phyloP scores from a whole-genome alignment of 37 sponge, comb jelly and placozoan genomes.

The Hormiphora californensis region DNA sequence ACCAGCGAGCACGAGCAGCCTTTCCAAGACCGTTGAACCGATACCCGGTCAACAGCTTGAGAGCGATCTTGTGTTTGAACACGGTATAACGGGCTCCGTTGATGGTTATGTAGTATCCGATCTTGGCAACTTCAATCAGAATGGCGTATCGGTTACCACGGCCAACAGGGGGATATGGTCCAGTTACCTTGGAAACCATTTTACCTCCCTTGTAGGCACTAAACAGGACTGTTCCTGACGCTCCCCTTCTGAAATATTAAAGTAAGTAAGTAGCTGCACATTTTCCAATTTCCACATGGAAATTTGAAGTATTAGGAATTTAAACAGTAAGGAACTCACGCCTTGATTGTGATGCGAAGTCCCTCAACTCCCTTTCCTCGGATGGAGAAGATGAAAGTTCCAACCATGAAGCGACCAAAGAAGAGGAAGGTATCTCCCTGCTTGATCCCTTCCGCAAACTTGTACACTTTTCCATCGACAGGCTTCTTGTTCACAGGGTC shows the following conservation, averaged over 20 bases:
- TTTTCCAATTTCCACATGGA: background rate
- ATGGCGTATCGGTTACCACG: background rate
- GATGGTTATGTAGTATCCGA: background rate
- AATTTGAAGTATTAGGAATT: background rate
- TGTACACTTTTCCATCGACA: too few relatives aligned
- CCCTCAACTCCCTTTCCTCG: background rate
- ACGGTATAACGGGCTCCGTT: background rate
- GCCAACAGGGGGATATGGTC: background rate
- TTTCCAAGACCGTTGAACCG: background rate
- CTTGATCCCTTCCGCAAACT: background rate
- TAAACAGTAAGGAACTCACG: background rate
- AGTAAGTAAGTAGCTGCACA: background rate
- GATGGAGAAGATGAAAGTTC: background rate
- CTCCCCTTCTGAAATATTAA: background rate
- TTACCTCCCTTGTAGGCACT: background rate
- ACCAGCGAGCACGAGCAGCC: background rate
- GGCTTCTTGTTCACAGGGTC: too few relatives aligned
- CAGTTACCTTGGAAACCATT: background rate
- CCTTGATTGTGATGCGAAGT: background rate
- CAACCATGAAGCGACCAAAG: background rate
- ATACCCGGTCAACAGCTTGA: background rate
- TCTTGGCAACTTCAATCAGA: background rate
- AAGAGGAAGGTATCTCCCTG: background rate
- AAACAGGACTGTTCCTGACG: conserved; percentile 14
- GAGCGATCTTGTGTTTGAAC: background rate